phyloP scores from a whole-genome alignment of 2,888 invertebrate species.

The Baccha elongata region DNA sequence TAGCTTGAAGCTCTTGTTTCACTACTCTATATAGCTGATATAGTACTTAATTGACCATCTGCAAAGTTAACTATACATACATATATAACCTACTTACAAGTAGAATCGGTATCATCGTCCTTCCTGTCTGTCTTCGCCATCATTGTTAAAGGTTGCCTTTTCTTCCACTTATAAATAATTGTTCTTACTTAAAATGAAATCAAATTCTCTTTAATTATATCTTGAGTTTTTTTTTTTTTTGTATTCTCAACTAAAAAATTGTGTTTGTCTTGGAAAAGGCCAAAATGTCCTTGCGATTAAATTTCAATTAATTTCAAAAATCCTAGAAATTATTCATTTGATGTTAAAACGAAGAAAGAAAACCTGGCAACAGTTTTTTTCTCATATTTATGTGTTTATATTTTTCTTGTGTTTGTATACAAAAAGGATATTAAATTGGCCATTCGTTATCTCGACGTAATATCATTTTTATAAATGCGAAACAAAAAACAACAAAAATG shows the following conservation, averaged over 20 bases:
- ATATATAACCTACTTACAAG: conserved; percentile 12
- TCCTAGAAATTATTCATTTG: conserved; percentile 13
- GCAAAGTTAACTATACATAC: conserved; percentile 12
- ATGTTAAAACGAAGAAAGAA: not conserved
- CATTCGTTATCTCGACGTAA: conserved; percentile 48
- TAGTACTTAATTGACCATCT: conserved; percentile 58
- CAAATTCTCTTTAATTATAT: conserved; percentile 50
- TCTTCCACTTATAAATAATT: conserved; percentile 18
- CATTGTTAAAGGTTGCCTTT: not conserved
- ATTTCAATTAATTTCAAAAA: conserved; percentile 40
- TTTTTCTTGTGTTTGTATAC: conserved; percentile 14
- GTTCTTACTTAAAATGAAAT: conserved; percentile 33
- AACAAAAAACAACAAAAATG: not conserved
- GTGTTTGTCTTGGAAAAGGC: not conserved
- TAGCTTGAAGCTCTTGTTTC: not conserved
- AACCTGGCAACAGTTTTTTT: not conserved
- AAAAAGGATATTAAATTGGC: conserved; percentile 59
- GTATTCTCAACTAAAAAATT: not conserved
- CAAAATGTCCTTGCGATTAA: conserved; percentile 35
- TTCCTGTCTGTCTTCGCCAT: not conserved
- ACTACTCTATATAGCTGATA: conserved; percentile 4
- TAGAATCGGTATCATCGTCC: conserved; percentile 1
- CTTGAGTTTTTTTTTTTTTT: conserved; percentile 2
- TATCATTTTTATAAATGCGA: conserved; percentile 40
- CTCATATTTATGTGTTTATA: not conserved